These are phyloP conservation scores for Prinia subflava DNA, from an alignment of 2,113 vertebrate genomes.

Conservation along the genomic window DNA sequence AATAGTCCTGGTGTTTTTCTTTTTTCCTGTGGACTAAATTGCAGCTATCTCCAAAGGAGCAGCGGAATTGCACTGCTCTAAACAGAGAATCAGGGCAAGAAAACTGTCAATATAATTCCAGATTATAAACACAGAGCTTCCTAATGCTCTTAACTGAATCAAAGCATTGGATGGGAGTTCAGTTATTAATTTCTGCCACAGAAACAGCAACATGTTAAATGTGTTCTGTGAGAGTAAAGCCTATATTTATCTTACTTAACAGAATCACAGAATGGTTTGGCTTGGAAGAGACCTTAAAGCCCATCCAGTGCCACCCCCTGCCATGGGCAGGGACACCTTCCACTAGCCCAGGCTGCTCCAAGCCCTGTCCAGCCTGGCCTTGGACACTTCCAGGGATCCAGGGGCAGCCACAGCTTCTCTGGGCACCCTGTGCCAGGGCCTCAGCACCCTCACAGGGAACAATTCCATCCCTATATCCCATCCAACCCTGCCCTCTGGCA, in stretches of 20 bases:
- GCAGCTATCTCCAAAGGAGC: background rate
- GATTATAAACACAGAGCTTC: background rate
- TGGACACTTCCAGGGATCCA: background rate
- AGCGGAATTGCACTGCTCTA: background rate
- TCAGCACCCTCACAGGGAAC: background rate
- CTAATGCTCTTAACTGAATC: background rate
- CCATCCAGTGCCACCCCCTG: background rate
- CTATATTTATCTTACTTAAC: background rate
- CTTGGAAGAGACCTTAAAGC: background rate
- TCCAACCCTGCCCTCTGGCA: rapidly evolving
- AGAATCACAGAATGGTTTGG: too few relatives aligned
- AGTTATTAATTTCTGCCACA: background rate
- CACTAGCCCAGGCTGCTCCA: rapidly evolving
- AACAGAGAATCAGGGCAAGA: background rate
- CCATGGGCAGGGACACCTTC: background rate
- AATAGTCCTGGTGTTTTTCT: background rate
- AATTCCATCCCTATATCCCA: rapidly evolving
- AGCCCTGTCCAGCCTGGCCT: rapidly evolving
- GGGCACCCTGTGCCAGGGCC: background rate
- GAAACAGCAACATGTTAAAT: background rate
- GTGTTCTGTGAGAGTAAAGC: background rate
- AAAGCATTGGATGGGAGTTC: background rate
- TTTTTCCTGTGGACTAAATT: background rate
- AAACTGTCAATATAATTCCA: background rate
- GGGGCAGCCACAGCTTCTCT: background rate